phyloP scores from a whole-genome alignment of 2,113 vertebrate species.

The Zingel zingel region DNA sequence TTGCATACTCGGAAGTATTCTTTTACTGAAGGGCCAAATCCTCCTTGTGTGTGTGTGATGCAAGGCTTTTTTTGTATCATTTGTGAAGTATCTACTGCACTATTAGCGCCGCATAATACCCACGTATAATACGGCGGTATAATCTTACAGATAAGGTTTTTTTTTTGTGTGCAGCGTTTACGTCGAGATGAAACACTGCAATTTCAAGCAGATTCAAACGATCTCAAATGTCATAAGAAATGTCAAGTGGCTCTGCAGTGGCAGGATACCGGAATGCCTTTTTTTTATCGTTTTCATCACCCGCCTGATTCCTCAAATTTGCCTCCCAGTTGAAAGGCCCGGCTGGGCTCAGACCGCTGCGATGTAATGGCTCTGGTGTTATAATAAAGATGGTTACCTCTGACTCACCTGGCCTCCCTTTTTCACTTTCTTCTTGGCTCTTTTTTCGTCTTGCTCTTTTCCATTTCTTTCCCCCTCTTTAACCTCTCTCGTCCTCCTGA shows the following conservation, averaged over 20 bases:
- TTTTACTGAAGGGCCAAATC: slow-evolving; percentile 89
- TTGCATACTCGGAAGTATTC: slow-evolving; percentile 95
- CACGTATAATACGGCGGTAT: slow-evolving; percentile 87
- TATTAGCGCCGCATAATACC: slow-evolving; percentile 86
- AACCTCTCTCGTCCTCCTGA: not conserved
- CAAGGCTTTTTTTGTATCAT: slow-evolving; percentile 90
- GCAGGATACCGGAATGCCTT: slow-evolving; percentile 71
- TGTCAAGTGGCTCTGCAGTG: slow-evolving; percentile 83
- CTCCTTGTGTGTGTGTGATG: slow-evolving; percentile 75
- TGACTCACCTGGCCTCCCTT: slow-evolving; percentile 41
- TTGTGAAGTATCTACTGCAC: slow-evolving; percentile 93
- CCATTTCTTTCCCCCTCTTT: not conserved
- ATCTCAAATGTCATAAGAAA: slow-evolving; percentile 86
- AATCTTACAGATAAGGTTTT: slow-evolving; percentile 90
- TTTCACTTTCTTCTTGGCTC: not conserved
- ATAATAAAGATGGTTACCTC: slow-evolving; percentile 34
- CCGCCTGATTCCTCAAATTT: slow-evolving; percentile 37
- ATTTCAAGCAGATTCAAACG: slow-evolving; percentile 86
- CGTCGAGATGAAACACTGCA: slow-evolving; percentile 86
- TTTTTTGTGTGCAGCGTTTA: slow-evolving; percentile 83
- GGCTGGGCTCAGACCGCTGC: slow-evolving; percentile 4
- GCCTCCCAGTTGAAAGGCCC: slow-evolving; percentile 34
- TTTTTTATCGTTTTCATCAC: slow-evolving; percentile 65
- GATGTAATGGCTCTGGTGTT: slow-evolving; percentile 42
- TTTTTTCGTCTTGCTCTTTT: not conserved